Conservation (phyloP, 2,888 invertebrate species). For the Lordiphosa fenestrarum region DNA sequence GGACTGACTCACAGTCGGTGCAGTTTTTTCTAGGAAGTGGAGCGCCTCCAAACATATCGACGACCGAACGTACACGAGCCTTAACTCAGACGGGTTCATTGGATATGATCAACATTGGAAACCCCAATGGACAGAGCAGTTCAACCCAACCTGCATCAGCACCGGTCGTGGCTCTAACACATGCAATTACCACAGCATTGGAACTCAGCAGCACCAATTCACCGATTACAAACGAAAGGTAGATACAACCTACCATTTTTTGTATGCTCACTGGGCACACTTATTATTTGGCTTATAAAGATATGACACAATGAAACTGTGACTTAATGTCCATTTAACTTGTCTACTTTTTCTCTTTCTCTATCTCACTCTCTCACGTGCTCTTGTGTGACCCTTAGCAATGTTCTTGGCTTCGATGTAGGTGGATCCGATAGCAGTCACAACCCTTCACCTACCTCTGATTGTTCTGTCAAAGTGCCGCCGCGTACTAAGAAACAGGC, state of each 20-base stretch:
- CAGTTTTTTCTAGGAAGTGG: constrained; percentile 10
- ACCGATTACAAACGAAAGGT: constrained; percentile 6
- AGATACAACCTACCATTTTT: background rate
- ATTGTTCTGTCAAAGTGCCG: constrained; percentile 3
- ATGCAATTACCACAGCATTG: background rate
- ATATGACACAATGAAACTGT: background rate
- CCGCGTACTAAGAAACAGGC: constrained; percentile 10
- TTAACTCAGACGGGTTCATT: background rate
- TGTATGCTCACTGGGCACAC: background rate
- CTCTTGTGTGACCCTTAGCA: constrained; percentile 1
- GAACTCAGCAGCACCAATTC: background rate
- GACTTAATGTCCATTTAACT: background rate
- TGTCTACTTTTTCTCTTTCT: background rate
- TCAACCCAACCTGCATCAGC: background rate
- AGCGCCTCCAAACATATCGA: background rate
- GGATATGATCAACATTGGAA: constrained; percentile 1
- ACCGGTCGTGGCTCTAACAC: background rate
- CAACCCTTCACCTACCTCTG: constrained; percentile 2
- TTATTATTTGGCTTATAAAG: background rate
- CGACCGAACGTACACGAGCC: background rate
- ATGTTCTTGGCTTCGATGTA: constrained; percentile 5
- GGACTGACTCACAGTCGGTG: constrained; percentile 8
- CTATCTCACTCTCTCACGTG: background rate
- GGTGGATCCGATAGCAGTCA: constrained; percentile 6
- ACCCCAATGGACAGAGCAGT: background rate